Conservation (phyloP, 1,140 invertebrate species). For the Campoletis sonorensis region DNA sequence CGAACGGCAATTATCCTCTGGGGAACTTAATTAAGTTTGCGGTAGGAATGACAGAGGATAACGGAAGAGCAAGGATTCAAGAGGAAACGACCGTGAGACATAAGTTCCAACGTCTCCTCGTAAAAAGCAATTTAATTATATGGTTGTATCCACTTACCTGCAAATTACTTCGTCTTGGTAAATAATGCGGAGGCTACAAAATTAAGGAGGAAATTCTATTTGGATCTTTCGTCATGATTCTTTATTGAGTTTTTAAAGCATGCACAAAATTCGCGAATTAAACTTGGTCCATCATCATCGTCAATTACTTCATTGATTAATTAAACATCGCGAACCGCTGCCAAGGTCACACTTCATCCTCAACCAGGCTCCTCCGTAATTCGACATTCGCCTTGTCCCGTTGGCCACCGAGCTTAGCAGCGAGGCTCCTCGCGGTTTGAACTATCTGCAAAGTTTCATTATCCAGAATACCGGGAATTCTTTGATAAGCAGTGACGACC, state of each 20-base stretch:
- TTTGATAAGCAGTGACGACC: neutral
- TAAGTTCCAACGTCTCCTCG: too few relatives aligned
- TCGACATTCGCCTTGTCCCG: slow-evolving; percentile 22
- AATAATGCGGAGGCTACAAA: too few relatives aligned
- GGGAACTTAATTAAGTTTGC: neutral
- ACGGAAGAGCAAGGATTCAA: neutral
- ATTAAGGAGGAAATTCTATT: too few relatives aligned
- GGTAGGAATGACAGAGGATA: neutral
- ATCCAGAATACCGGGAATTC: neutral
- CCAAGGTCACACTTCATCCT: slow-evolving; percentile 63
- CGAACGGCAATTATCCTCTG: neutral
- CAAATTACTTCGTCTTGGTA: too few relatives aligned
- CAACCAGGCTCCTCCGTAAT: slow-evolving; percentile 50
- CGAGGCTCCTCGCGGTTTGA: slow-evolving; percentile 63
- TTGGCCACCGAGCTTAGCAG: slow-evolving; percentile 48
- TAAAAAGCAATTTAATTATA: too few relatives aligned
- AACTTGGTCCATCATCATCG: too few relatives aligned
- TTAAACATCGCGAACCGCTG: neutral
- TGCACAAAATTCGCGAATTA: too few relatives aligned
- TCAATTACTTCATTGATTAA: neutral
- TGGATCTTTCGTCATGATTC: too few relatives aligned
- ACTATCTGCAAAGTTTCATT: slow-evolving; percentile 56
- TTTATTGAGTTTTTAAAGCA: too few relatives aligned
- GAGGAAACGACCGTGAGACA: neutral
- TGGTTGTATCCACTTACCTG: too few relatives aligned